phyloP scores from a whole-genome alignment of 1,140 invertebrate species.

The Nasonia giraulti region DNA sequence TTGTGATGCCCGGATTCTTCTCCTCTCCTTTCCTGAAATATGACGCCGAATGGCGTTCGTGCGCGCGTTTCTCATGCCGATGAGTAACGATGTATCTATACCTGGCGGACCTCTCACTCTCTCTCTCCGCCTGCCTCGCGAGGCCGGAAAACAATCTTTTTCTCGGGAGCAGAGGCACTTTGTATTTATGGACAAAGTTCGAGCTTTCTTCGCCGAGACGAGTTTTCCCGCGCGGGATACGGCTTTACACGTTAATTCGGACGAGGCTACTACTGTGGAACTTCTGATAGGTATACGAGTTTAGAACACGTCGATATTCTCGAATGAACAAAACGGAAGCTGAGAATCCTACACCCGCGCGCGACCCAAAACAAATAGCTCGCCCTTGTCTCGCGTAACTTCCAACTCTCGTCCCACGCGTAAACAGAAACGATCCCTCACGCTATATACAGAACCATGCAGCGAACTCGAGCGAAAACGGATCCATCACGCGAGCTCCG shows the following conservation, averaged over 20 bases:
- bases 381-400: no score
- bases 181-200: slow-evolving; percentile 17
- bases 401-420: no score
- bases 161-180: background rate
- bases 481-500: background rate
- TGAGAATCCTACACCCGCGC: no score
- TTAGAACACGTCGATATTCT: no score
- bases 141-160: slow-evolving; percentile 19
- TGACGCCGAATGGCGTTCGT: slow-evolving; percentile 60
- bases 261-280: no score
- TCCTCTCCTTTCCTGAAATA: slow-evolving; percentile 60
- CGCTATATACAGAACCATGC: no score
- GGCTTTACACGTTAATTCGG: no score
- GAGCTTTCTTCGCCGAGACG: background rate
- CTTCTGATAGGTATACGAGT: no score
- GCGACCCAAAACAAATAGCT: no score
- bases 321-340: no score
- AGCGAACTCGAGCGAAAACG: background rate
- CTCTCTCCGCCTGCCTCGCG: background rate
- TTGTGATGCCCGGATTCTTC: background rate
- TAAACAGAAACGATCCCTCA: no score
- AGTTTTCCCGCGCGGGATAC: no score
- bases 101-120: background rate
- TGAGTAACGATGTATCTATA: slow-evolving; percentile 57
- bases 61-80: slow-evolving; percentile 49